These are phyloP conservation scores for Drosophila heteroneura DNA, from an alignment of 2,888 invertebrate species.

Conservation along the genomic window DNA sequence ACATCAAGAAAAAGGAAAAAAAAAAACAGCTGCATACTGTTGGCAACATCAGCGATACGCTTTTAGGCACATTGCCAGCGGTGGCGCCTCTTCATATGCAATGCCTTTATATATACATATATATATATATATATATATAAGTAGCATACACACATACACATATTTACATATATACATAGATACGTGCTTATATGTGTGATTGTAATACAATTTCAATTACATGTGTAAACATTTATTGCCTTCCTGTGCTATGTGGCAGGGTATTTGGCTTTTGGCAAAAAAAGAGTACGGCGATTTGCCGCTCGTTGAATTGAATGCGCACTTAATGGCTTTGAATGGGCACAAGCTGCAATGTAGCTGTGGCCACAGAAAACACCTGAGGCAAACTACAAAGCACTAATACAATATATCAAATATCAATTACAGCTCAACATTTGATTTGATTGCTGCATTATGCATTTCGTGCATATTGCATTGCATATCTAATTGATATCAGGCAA, in stretches of 20 bases:
- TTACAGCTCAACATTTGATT: slow-evolving; percentile 55
- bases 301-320: slow-evolving; percentile 39
- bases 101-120: slow-evolving; percentile 39
- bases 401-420: slow-evolving; percentile 47
- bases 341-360: background rate
- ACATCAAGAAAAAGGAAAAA: slow-evolving; percentile 5
- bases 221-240: slow-evolving; percentile 77
- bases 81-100: slow-evolving; percentile 32
- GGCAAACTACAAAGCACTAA: slow-evolving; percentile 16
- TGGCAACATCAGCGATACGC: slow-evolving; percentile 71
- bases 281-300: slow-evolving; percentile 21
- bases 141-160: slow-evolving; percentile 1
- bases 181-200: slow-evolving; percentile 54
- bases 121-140: slow-evolving; percentile 5
- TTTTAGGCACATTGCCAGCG: slow-evolving; percentile 54
- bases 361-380: slow-evolving; percentile 23
- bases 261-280: slow-evolving; percentile 9
- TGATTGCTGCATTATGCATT: slow-evolving; percentile 48
- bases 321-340: slow-evolving; percentile 43
- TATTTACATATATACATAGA: background rate
- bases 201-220: slow-evolving; percentile 79
- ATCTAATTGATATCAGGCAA: slow-evolving; percentile 30
- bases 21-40: slow-evolving; percentile 49
- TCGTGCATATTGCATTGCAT: slow-evolving; percentile 37
- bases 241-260: slow-evolving; percentile 41